These are phyloP conservation scores for Geodia barretti DNA, from an alignment of 37 sponge, comb jelly and placozoan genomes.

Conservation along the genomic window DNA sequence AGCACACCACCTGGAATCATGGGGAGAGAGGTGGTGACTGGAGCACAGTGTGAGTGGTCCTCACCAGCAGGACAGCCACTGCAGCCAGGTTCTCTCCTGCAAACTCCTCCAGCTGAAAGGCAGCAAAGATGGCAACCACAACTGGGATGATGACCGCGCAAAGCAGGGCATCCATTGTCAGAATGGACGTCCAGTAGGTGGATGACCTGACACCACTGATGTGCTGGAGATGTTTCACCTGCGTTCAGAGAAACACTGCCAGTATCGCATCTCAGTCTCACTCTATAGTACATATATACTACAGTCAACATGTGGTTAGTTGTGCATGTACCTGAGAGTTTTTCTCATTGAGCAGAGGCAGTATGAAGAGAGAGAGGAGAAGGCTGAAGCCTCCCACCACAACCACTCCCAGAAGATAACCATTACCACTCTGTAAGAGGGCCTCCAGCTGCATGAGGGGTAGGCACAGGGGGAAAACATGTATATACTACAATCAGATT, in stretches of 20 bases:
- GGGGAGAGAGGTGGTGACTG: too few species aligned
- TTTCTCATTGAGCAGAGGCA: slow-evolving; percentile 87
- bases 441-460: slow-evolving; percentile 27
- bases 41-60: too few species aligned
- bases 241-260: not conserved
- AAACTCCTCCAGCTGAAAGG: slow-evolving; percentile 81
- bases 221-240: slow-evolving; percentile 96
- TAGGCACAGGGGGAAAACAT: not conserved
- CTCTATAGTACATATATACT: not conserved
- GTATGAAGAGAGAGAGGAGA: slow-evolving; percentile 82
- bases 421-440: slow-evolving; percentile 27
- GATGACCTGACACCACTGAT: slow-evolving; percentile 83
- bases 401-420: slow-evolving; percentile 50
- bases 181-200: slow-evolving; percentile 85
- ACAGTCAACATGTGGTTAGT: not conserved
- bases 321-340: slow-evolving; percentile 70
- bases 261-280: not conserved
- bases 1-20: slow-evolving; percentile 62
- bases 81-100: slow-evolving; percentile 56
- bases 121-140: slow-evolving; percentile 83
- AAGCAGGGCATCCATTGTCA: slow-evolving; percentile 87
- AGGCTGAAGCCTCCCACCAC: slow-evolving; percentile 85
- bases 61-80: slow-evolving; percentile 79
- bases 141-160: slow-evolving; percentile 58
- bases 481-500: not conserved